phyloP scores from a whole-genome alignment of 2,888 invertebrate species.

The Agrilus mali region DNA sequence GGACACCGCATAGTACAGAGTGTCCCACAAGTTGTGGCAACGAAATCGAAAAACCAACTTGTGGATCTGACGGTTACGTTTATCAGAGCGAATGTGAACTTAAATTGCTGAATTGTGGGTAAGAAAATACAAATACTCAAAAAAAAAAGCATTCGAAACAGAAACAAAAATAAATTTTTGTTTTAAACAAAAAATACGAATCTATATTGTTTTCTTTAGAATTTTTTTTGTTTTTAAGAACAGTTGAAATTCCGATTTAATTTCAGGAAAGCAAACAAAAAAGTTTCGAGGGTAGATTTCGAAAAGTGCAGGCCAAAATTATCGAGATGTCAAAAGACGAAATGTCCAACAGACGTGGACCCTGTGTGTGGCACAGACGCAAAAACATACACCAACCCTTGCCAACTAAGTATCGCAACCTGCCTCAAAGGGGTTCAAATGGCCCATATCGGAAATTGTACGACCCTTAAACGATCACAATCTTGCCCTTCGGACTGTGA shows the following conservation, averaged over 20 bases:
- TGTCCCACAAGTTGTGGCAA: slow-evolving; percentile 65
- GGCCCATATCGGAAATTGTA: slow-evolving; percentile 81
- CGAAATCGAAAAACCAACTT: slow-evolving; percentile 62
- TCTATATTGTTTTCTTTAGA: not conserved
- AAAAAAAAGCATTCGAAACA: not conserved
- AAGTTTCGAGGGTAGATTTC: slow-evolving; percentile 59
- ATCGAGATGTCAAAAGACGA: slow-evolving; percentile 62
- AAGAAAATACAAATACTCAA: slow-evolving; percentile 20
- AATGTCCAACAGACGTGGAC: slow-evolving; percentile 56
- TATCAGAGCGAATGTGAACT: slow-evolving; percentile 83
- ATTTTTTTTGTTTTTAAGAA: slow-evolving; percentile 1
- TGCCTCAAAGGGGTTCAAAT: slow-evolving; percentile 80
- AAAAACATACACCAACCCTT: slow-evolving; percentile 70
- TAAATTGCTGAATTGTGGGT: slow-evolving; percentile 83
- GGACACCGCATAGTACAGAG: slow-evolving; percentile 46
- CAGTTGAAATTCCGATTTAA: too few species aligned
- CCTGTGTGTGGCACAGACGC: slow-evolving; percentile 87
- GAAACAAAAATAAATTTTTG: not conserved
- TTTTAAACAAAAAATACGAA: not conserved
- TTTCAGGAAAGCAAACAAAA: slow-evolving; percentile 32
- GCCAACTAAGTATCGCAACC: slow-evolving; percentile 69
- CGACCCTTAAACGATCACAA: slow-evolving; percentile 50
- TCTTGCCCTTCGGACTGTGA: slow-evolving; percentile 50
- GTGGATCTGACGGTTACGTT: slow-evolving; percentile 80
- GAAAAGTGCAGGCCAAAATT: slow-evolving; percentile 67